Base-by-base conservation (phyloP, 1,140 invertebrate genomes). In the Philopotamus ludificatus region DNA sequence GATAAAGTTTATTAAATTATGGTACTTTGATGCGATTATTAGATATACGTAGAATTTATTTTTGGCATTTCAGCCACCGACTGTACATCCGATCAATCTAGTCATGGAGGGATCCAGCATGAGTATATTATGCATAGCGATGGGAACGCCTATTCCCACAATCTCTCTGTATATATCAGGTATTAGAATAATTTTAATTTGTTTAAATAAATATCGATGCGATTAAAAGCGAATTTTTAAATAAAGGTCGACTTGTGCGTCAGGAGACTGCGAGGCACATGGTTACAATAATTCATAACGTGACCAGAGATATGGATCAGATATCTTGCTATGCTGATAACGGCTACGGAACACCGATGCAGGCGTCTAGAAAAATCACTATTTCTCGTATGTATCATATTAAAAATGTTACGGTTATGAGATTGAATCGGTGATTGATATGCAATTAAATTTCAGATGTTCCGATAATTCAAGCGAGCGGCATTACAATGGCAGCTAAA, bases 241-340 rank as follows among this genome's bases (percentile, higher is more conserved):
- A 39, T 7, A 28, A 70, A 80, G 90, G 90, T 39, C 82, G 88
- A 63, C 78, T 91, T 3, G 85, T 91, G n/a, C 78, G 87, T 8
- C 87, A 90, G 77, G 88, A 91, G 62, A 86, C 84, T 16, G 90
- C 89, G 0, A 81, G 89, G 3, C 89, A 91, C 74, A 89, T 93
- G 85, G 89, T 92, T 8, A 89, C 89, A 0, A 86, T 89, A 7
- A 86, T 93, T 45, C 85, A 90, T 70, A 91, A 92, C 74, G 88
- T 93, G 0, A 90, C 88, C 0, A 77, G 87, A 3, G 89, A 92
- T 74, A 91, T 93, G 87, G 86, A 90, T 72, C 84, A 90, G 70
- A 88, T 93, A 44, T 89, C 89, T 0, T 93, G 91, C 75, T 91
- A 91, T 74, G 91, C 89, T 1, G 90, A 92, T 77, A 93, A 93